Evolutionary conservation across 2,113 vertebrate genomes (phyloP).

Genomic region (Aegotheles bennettii): DNA sequence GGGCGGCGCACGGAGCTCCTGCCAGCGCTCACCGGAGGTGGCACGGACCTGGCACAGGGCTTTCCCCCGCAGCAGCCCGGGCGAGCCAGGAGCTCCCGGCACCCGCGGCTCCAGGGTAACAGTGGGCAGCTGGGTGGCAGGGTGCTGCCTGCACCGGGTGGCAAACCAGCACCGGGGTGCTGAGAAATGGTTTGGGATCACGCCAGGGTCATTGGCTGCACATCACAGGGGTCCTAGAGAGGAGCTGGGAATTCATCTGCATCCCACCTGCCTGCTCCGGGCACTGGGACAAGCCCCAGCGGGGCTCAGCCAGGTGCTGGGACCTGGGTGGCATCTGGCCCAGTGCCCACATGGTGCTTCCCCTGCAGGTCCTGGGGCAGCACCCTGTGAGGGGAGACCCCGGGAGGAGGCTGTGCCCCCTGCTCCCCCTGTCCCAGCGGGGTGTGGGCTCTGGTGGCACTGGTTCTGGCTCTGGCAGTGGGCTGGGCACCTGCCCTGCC

Average conservation of each 20-base stretch:
- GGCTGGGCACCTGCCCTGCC: too few species aligned
- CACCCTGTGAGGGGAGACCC: background rate
- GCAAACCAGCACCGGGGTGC: background rate
- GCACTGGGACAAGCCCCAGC: background rate
- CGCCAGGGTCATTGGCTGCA: too few species aligned
- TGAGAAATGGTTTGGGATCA: background rate
- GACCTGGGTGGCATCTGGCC: accelerated
- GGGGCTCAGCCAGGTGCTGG: background rate
- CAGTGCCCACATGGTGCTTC: accelerated
- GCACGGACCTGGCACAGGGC: background rate
- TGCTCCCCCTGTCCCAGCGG: background rate
- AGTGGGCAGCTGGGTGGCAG: too few species aligned
- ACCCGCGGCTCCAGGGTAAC: too few species aligned
- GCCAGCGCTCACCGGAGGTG: background rate
- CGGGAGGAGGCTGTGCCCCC: background rate
- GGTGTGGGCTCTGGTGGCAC: accelerated
- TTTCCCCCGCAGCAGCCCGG: background rate
- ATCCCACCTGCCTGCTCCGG: background rate
- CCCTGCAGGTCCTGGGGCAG: background rate
- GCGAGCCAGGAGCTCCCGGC: background rate
- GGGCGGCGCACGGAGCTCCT: background rate
- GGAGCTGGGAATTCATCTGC: background rate
- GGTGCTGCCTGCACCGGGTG: accelerated
- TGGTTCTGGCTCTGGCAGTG: background rate
- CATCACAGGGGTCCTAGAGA: background rate